A percentile compares a stretch with the other conserved stretches of the same genome.
Evolutionary conservation across 2,888 invertebrate genomes (phyloP).

Genomic region (Mayetiola destructor): DNA sequence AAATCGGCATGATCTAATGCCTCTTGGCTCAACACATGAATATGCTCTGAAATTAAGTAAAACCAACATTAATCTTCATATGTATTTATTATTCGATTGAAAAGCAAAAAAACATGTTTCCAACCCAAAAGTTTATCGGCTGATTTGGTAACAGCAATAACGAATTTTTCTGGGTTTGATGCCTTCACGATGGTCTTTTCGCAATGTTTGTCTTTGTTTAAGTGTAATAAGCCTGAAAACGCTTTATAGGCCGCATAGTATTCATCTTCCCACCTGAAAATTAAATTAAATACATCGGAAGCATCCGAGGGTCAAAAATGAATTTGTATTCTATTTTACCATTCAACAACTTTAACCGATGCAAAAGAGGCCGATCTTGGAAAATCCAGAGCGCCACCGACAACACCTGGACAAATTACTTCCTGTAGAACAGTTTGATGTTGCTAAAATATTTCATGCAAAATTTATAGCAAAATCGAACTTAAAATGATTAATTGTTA

Average conservation of each 20-base stretch:
- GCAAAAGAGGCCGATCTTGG: slow-evolving; percentile 74
- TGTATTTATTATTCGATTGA: neutral
- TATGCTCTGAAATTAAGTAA: slow-evolving; percentile 44
- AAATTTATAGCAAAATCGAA: neutral
- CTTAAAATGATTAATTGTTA: neutral
- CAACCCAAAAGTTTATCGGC: slow-evolving; percentile 53
- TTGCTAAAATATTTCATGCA: slow-evolving; percentile 33
- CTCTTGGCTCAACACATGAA: slow-evolving; percentile 66
- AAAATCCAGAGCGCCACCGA: slow-evolving; percentile 67
- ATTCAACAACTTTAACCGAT: slow-evolving; percentile 65
- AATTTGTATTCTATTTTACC: slow-evolving; percentile 34
- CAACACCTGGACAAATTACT: slow-evolving; percentile 61
- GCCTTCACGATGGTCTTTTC: slow-evolving; percentile 47
- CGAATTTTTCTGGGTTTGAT: slow-evolving; percentile 64
- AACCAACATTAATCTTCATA: neutral
- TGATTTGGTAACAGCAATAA: slow-evolving; percentile 49
- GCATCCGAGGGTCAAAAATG: neutral
- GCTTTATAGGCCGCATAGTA: slow-evolving; percentile 60
- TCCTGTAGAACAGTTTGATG: slow-evolving; percentile 65
- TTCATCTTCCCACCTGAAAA: slow-evolving; percentile 55
- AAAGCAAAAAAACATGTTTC: slow-evolving; percentile 13
- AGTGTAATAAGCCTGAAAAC: slow-evolving; percentile 40
- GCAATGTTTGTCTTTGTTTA: slow-evolving; percentile 34
- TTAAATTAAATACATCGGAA: neutral
- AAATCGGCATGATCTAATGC: slow-evolving; percentile 73